These are phyloP conservation scores for Gymnoscelis rufifasciata DNA, from an alignment of 2,888 invertebrate species.

Conservation along the genomic window DNA sequence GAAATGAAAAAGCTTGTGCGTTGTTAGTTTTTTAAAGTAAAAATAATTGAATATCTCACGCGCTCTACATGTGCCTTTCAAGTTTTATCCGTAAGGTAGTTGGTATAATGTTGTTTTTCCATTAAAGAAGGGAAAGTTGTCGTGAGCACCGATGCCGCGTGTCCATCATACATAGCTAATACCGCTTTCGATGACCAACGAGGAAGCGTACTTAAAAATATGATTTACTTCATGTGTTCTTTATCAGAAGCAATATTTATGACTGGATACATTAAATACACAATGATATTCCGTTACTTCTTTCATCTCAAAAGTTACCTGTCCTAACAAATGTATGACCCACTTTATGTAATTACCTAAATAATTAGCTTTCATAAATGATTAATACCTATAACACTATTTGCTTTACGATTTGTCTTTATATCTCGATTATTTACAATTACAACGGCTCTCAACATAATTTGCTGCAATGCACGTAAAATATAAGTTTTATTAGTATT, in stretches of 20 bases:
- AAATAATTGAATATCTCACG: slow-evolving; percentile 38
- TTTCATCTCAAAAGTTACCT: background rate
- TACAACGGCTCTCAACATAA: background rate
- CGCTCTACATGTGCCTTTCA: slow-evolving; percentile 41
- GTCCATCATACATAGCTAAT: slow-evolving; percentile 67
- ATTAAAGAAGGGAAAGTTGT: slow-evolving; percentile 72
- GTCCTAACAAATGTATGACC: background rate
- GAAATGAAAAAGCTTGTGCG: background rate
- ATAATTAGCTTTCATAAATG: no score
- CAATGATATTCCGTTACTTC: background rate
- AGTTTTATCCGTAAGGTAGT: slow-evolving; percentile 57
- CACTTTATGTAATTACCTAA: background rate
- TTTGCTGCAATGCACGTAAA: background rate
- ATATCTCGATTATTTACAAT: slow-evolving; percentile 1
- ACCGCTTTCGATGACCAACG: slow-evolving; percentile 67
- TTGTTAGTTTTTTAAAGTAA: background rate
- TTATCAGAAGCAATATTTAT: background rate
- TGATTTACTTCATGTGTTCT: slow-evolving; percentile 18
- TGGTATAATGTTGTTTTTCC: slow-evolving; percentile 66
- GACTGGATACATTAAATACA: background rate
- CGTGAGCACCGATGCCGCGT: slow-evolving; percentile 54
- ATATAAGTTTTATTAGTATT: slow-evolving; percentile 4
- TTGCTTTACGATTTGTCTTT: background rate
- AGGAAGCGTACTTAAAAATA: slow-evolving; percentile 54
- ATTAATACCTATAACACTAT: background rate